Evolutionary conservation across 2,113 vertebrate species (phyloP).

Genomic region (Pterophyllum scalare): DNA sequence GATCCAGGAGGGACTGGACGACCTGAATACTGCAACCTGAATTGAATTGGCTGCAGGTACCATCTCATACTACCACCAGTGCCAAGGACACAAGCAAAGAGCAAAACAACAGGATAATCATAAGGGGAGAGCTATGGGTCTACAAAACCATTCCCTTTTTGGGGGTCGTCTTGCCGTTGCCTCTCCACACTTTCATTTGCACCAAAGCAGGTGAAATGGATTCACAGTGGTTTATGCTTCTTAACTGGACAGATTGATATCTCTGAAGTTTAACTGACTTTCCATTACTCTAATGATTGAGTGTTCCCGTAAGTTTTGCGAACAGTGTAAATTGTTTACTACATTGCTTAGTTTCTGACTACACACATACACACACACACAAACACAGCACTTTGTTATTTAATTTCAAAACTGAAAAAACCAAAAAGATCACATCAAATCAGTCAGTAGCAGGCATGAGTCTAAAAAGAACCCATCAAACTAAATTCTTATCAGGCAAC

Average conservation of each 20-base stretch:
- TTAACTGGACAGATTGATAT: neutral
- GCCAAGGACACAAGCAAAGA: neutral
- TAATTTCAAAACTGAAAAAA: too few species aligned
- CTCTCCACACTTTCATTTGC: too few species aligned
- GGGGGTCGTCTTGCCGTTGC: too few species aligned
- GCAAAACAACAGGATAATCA: neutral
- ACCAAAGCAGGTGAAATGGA: neutral
- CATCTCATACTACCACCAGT: too few species aligned
- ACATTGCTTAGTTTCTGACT: too few species aligned
- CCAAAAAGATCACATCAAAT: too few species aligned
- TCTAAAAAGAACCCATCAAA: neutral
- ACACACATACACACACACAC: too few species aligned
- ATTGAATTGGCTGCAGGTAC: neutral
- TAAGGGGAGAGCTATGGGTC: neutral
- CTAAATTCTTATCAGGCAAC: slow-evolving; percentile 1
- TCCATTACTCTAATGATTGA: neutral
- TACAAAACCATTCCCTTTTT: neutral
- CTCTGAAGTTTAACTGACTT: too few species aligned
- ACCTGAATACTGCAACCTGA: neutral
- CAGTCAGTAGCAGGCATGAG: neutral
- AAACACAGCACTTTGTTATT: too few species aligned
- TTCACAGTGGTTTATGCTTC: neutral
- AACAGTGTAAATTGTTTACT: neutral
- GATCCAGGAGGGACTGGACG: neutral
- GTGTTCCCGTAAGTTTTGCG: neutral